A percentile compares a stretch with the other conserved stretches of the same genome.
Evolutionary conservation across 2,797 vertebrate genomes (phyloP).

Genomic region (Falco concolor): DNA sequence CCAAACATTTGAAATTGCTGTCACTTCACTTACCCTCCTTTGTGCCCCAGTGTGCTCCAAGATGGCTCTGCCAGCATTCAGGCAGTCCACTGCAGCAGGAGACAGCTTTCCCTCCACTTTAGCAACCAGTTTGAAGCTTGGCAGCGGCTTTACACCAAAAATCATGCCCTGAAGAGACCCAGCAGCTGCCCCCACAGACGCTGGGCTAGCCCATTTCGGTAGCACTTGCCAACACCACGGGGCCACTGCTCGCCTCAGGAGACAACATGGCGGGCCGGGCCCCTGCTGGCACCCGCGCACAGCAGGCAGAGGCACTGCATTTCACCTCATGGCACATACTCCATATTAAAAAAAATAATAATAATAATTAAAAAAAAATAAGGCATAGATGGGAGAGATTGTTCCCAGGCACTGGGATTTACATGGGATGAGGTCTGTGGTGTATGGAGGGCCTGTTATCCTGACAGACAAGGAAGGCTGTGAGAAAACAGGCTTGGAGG

Average conservation of each 20-base stretch:
- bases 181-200: neutral
- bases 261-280: neutral
- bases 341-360: neutral
- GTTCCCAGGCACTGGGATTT: neutral
- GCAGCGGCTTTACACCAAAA: neutral
- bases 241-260: neutral
- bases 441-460: neutral
- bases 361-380: too few relatives aligned
- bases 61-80: neutral
- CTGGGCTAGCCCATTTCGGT: neutral
- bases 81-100: neutral
- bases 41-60: neutral
- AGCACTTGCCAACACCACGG: rapidly evolving
- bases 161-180: neutral
- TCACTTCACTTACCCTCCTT: neutral
- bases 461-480: neutral
- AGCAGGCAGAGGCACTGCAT: neutral
- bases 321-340: neutral
- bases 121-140: neutral
- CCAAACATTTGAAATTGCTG: neutral
- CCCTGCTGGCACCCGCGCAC: rapidly evolving
- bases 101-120: neutral
- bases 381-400: neutral
- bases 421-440: neutral
- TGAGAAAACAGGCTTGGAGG: neutral